Conservation (phyloP, 2,888 invertebrate species). For the Leptinotarsa peninsularis region DNA sequence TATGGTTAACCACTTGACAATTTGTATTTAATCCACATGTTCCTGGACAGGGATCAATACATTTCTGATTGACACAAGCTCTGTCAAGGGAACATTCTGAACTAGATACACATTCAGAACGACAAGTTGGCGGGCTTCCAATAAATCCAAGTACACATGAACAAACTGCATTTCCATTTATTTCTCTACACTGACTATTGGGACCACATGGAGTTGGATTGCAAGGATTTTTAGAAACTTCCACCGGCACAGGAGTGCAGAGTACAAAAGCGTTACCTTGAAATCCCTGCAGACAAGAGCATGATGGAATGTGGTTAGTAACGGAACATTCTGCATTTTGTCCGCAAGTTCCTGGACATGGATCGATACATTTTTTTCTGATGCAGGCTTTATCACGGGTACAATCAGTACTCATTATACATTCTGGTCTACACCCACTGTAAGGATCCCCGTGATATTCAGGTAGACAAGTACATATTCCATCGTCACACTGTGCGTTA, state of each 20-base stretch:
- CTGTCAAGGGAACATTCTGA: slow-evolving; percentile 67
- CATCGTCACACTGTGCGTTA: slow-evolving; percentile 74
- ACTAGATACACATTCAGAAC: slow-evolving; percentile 68
- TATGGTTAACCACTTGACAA: slow-evolving; percentile 71
- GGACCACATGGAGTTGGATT: slow-evolving; percentile 76
- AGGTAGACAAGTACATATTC: slow-evolving; percentile 76
- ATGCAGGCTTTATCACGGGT: slow-evolving; percentile 77
- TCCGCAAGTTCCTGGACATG: slow-evolving; percentile 83
- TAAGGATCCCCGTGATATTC: slow-evolving; percentile 82
- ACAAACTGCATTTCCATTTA: slow-evolving; percentile 74
- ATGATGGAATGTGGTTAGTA: slow-evolving; percentile 81
- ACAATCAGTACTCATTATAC: slow-evolving; percentile 80
- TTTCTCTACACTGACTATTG: slow-evolving; percentile 66
- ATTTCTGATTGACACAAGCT: slow-evolving; percentile 69
- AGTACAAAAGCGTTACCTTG: slow-evolving; percentile 79
- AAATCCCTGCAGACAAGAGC: slow-evolving; percentile 78
- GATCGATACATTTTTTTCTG: slow-evolving; percentile 77
- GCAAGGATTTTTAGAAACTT: slow-evolving; percentile 70
- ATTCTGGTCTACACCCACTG: slow-evolving; percentile 77
- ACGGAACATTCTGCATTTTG: slow-evolving; percentile 79
- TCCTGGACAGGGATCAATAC: slow-evolving; percentile 71
- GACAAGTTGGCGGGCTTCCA: slow-evolving; percentile 69
- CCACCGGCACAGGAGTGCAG: slow-evolving; percentile 70
- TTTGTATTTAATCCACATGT: slow-evolving; percentile 70
- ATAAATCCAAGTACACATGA: slow-evolving; percentile 67